These are phyloP conservation scores for Scortum barcoo DNA, from an alignment of 2,113 vertebrate genomes.

Conservation along the genomic window DNA sequence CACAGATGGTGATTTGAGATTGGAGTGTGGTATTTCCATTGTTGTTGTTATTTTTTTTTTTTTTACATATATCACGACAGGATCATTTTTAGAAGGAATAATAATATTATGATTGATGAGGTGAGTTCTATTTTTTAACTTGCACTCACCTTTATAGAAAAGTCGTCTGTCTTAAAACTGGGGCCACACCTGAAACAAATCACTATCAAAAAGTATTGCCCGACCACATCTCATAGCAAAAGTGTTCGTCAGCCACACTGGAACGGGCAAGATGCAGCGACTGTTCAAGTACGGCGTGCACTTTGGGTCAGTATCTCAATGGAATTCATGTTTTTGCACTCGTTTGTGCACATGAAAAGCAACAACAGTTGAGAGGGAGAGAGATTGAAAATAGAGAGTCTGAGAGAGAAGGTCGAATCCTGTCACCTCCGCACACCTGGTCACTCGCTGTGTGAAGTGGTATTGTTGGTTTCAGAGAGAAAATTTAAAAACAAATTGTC, in stretches of 20 bases:
- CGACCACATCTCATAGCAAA: too few species aligned
- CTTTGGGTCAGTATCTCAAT: background rate
- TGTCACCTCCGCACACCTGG: background rate
- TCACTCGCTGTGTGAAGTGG: background rate
- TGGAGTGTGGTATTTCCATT: slow-evolving; percentile 18
- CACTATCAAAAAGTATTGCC: too few species aligned
- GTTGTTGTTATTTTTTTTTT: too few species aligned
- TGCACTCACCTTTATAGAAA: background rate
- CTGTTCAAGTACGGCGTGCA: background rate
- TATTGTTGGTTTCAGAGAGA: slow-evolving; percentile 16
- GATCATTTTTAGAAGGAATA: background rate
- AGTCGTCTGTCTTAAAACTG: background rate
- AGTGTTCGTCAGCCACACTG: background rate
- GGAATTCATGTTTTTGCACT: slow-evolving; percentile 2
- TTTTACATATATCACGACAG: slow-evolving; percentile 28
- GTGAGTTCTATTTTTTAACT: background rate
- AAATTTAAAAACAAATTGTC: background rate
- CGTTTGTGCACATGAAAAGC: slow-evolving; percentile 6
- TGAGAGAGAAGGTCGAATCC: background rate
- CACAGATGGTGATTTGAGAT: slow-evolving; percentile 62
- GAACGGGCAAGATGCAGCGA: too few species aligned
- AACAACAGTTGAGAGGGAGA: background rate
- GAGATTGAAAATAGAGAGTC: slow-evolving; percentile 19
- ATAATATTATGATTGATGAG: background rate
- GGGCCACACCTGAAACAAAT: too few species aligned